phyloP scores from a whole-genome alignment of 1,140 invertebrate species.

The Carposina sasakii region DNA sequence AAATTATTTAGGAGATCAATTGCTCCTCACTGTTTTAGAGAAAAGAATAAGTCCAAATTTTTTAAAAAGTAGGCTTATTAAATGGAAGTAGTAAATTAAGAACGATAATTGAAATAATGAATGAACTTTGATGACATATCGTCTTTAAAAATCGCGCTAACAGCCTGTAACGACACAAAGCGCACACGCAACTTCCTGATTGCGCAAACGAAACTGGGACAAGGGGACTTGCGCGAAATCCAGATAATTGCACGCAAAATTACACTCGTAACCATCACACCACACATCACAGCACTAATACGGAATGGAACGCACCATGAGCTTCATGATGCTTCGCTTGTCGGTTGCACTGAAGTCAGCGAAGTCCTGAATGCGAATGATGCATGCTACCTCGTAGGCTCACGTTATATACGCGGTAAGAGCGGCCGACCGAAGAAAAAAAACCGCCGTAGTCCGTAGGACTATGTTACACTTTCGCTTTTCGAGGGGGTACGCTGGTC shows the following conservation, averaged over 20 bases:
- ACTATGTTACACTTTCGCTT: constrained; percentile 72
- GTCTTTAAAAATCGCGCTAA: too few species aligned
- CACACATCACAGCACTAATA: constrained; percentile 25
- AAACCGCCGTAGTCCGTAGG: constrained; percentile 53
- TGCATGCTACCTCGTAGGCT: constrained; percentile 53
- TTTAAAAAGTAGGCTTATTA: too few species aligned
- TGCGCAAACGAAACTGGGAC: constrained; percentile 35
- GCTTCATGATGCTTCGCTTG: constrained; percentile 70
- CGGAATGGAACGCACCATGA: constrained; percentile 63
- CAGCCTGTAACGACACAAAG: constrained; percentile 28
- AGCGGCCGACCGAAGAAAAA: constrained; percentile 66
- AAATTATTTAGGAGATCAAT: too few species aligned
- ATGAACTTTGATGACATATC: too few species aligned
- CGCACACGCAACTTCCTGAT: constrained; percentile 44
- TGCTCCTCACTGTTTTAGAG: too few species aligned
- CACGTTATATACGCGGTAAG: constrained; percentile 67
- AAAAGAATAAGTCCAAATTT: too few species aligned
- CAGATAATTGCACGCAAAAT: constrained; percentile 28
- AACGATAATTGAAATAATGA: too few species aligned
- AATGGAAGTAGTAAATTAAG: too few species aligned
- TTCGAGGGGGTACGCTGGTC: constrained; percentile 50
- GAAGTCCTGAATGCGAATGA: constrained; percentile 72
- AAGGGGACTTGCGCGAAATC: constrained; percentile 30
- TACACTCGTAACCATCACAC: not conserved
- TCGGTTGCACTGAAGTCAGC: constrained; percentile 71